Base-by-base conservation (phyloP, 1,140 invertebrate genomes). In the Trissolcus basalis region DNA sequence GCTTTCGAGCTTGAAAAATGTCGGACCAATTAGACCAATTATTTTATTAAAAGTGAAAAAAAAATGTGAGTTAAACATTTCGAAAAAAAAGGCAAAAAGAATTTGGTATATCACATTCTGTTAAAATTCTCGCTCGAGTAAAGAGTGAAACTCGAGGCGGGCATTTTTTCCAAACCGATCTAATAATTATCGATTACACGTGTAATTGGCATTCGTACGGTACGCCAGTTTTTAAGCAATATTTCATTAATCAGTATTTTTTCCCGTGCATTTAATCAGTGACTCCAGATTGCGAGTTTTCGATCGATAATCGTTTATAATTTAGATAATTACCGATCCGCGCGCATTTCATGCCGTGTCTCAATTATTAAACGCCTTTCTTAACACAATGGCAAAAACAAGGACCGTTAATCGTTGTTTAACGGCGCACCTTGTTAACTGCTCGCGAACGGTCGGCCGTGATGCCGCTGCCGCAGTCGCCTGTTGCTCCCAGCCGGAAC, bases 361-460 rank as follows among this genome's bases (percentile, higher is more conserved):
- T 75, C 59, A 75, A 69, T 69, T 64, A 64, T 69, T 59, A 75
- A 69, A 64, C 59, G 64, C 59, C 64, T 75, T 67, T 60, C 45
- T 61, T 45, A 68, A 63, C 53, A 69, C 64, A 75, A 75, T 75
- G 64, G 58, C 43, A 75, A 69, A 75, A 75, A 64, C 59, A 41
- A 36, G 47, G 45, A 68, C 64, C 59, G 63, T 69, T 69, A 63
- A 59, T 69, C 64, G 59, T 51, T 53, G 48, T 59, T 67, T 55
- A 67, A 53, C 50, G 56, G 56, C 61, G 35, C 59, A 12, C 58
- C 59, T 67, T 61, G 48, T 51, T 61, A 9, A 33, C 69, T 59
- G 27, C 43, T 63, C 59, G 48, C 43, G 36, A 73, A 54, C 64
- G 49, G 41, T 35, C 35, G 49, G 51, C 35, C 49, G 55, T 44